phyloP scores from a whole-genome alignment of 2,888 invertebrate genomes.

The Platycheirus rosarum region DNA sequence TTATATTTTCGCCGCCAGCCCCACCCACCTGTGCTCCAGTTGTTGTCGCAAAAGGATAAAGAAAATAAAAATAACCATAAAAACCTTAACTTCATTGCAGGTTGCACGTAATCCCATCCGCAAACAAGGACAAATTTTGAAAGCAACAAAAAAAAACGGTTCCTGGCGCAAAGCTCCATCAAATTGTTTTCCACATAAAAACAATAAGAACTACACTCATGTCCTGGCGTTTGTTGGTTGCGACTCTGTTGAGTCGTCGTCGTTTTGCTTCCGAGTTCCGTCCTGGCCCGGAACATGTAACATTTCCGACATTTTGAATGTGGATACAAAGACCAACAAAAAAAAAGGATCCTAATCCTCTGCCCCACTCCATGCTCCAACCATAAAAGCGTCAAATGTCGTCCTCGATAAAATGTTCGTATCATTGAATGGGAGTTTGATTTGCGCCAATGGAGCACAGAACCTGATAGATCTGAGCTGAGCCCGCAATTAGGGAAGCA shows the following conservation, averaged over 20 bases:
- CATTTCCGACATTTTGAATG: slow-evolving; percentile 43
- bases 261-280: slow-evolving; percentile 9
- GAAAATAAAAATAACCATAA: slow-evolving; percentile 20
- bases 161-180: slow-evolving; percentile 67
- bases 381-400: slow-evolving; percentile 71
- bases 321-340: slow-evolving; percentile 32
- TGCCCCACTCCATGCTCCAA: background rate
- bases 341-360: slow-evolving; percentile 57
- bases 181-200: slow-evolving; percentile 70
- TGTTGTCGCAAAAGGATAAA: slow-evolving; percentile 17
- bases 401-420: slow-evolving; percentile 68
- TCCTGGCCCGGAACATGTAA: slow-evolving; percentile 21
- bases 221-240: slow-evolving; percentile 14
- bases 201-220: slow-evolving; percentile 55
- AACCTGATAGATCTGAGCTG: slow-evolving; percentile 15
- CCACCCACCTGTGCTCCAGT: slow-evolving; percentile 35
- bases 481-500: slow-evolving; percentile 64
- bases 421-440: slow-evolving; percentile 69
- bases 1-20: slow-evolving; percentile 38
- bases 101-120: slow-evolving; percentile 70
- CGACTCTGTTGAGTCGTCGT: background rate
- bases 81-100: slow-evolving; percentile 56
- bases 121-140: slow-evolving; percentile 56
- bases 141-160: slow-evolving; percentile 21
- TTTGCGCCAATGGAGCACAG: slow-evolving; percentile 35